Evolutionary conservation across 37 sponge, comb jelly and placozoan species (phyloP), one percentile per base, ranked within the genome.

Genomic region (Amphimedon queenslandica): DNA sequence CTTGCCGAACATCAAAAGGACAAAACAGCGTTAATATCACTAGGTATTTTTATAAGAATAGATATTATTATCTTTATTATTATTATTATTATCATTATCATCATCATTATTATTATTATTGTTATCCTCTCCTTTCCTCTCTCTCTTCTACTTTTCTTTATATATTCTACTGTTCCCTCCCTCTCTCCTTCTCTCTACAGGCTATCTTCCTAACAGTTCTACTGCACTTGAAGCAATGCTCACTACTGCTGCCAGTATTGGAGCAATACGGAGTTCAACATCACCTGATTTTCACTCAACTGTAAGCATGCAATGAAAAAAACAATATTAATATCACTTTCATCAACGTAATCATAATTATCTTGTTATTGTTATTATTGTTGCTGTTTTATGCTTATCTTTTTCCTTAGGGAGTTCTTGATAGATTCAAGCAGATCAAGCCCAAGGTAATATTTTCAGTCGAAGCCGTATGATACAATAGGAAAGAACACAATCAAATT

Each of bases 361-460:
- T n/a, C n/a, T n/a, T n/a, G n/a, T n/a, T 47, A 47, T 47, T 47
- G 13, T 47, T 18, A 8, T 18, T 47, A 47, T 13, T 47, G 53
- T 8, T 47, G 53, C 13, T 47, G 53, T 47, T 47, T 47, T n/a
- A 47, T 47, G 53, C 13, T 8, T 47, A 3, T 55, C 40, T 1
- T 77, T 55, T 47, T 10, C 35, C 81, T 42, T 57, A 96, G 93
- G 99, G 93, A 11, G 99, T 98, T 21, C 71, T 98, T 75, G 95
- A 84, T 55, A 51, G 99, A 55, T 94, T 98, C 69, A 42, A 73
- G 0, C 99, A 98, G 79, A 86, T 98, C 53, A 83, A 84, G 53
- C 99, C 99, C 0, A 98, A 92, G 74, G 82, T 98, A 31, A 79
- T 98, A 43, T 98, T 98, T 80, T 94, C 99, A 32, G 99, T 98